phyloP scores from a whole-genome alignment of 2,888 invertebrate species.

The Hermaeophaga mercurialis region DNA sequence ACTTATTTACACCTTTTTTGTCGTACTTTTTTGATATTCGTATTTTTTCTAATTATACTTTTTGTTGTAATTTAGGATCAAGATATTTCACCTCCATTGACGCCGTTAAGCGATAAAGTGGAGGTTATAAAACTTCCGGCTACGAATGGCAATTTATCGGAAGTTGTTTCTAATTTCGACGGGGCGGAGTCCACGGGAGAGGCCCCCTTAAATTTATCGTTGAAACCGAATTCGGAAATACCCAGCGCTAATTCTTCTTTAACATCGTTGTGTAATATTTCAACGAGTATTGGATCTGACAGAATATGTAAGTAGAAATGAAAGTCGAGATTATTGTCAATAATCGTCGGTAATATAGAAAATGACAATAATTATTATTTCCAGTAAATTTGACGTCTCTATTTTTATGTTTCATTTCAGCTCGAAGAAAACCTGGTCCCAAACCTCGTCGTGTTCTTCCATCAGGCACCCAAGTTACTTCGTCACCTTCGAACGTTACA shows the following conservation, averaged over 20 bases:
- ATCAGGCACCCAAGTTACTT: conserved; percentile 57
- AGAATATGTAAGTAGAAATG: conserved; percentile 64
- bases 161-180: conserved; percentile 45
- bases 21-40: too few species aligned
- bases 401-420: conserved; percentile 53
- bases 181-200: conserved; percentile 66
- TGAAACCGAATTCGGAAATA: conserved; percentile 67
- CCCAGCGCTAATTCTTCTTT: conserved; percentile 60
- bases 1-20: too few species aligned
- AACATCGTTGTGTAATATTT: conserved; percentile 66
- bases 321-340: too few species aligned
- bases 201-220: conserved; percentile 80
- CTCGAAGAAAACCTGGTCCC: conserved; percentile 76
- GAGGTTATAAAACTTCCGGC: conserved; percentile 83
- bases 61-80: conserved; percentile 46
- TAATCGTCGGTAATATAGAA: too few species aligned
- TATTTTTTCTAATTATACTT: not conserved
- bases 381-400: not conserved
- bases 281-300: conserved; percentile 58
- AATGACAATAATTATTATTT: not conserved
- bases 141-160: conserved; percentile 60
- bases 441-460: conserved; percentile 67
- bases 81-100: conserved; percentile 45
- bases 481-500: conserved; percentile 61
- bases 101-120: conserved; percentile 68